These are phyloP conservation scores for Nestor notabilis DNA, from an alignment of 2,113 vertebrate species.

Conservation along the genomic window DNA sequence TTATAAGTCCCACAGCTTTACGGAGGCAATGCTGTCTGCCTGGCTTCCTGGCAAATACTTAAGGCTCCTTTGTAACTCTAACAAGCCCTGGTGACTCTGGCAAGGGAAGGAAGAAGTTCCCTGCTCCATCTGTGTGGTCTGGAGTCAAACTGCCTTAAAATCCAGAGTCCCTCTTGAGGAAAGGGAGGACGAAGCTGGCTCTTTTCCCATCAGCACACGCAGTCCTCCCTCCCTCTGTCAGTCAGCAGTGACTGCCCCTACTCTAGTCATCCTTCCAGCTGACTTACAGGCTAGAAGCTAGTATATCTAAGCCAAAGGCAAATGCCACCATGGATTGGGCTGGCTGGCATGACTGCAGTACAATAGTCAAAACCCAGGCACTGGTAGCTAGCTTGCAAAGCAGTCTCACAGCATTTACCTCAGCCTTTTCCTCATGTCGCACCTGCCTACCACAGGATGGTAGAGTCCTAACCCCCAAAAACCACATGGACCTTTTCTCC, in stretches of 20 bases:
- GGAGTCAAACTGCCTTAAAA: background rate
- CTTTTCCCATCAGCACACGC: background rate
- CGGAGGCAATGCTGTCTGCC: background rate
- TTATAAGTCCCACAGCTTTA: background rate
- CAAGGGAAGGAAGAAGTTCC: background rate
- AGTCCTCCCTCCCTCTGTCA: background rate
- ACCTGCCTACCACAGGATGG: background rate
- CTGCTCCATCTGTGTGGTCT: background rate
- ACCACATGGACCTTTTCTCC: background rate
- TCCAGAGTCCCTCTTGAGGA: background rate
- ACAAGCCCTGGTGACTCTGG: background rate
- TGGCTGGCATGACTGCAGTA: background rate
- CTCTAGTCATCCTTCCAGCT: background rate
- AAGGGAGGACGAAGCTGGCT: background rate
- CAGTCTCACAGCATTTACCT: background rate
- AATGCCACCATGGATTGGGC: background rate
- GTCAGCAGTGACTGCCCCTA: background rate
- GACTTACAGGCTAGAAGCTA: background rate
- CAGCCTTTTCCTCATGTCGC: background rate
- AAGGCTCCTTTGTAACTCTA: background rate
- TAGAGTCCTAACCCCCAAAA: background rate
- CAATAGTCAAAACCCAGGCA: fast-evolving
- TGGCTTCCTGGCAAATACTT: background rate
- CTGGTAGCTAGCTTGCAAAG: background rate
- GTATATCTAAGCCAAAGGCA: background rate